A percentile compares a stretch with the other conserved stretches of the same genome.
Evolutionary conservation across 2,888 invertebrate species (phyloP).

Genomic region (Lepidocyrtoides sp.): DNA sequence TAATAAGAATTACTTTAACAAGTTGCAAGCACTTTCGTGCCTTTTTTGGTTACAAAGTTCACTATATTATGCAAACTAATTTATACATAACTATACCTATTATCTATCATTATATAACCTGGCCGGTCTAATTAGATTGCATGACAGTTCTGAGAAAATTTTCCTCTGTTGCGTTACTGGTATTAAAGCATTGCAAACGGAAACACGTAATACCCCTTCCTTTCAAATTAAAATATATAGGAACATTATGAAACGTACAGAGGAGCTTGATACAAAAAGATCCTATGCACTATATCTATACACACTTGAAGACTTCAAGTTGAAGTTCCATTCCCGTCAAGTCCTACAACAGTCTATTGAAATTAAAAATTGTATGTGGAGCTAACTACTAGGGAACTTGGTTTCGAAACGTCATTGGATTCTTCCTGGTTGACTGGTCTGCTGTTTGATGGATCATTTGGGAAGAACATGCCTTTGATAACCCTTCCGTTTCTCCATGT

Average conservation of each 20-base stretch:
- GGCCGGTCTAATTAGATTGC: neutral
- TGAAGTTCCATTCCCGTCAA: too few species aligned
- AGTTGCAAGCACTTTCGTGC: too few species aligned
- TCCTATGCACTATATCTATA: neutral
- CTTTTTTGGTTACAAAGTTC: too few species aligned
- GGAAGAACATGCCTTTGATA: conserved; percentile 93
- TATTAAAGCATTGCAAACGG: neutral
- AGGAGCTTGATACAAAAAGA: neutral
- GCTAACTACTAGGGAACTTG: conserved; percentile 59
- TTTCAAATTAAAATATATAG: neutral
- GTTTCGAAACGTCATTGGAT: conserved; percentile 62
- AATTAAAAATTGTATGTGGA: conserved; percentile 66
- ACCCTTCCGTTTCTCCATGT: conserved; percentile 96
- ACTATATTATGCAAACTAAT: neutral
- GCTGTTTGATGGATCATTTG: conserved; percentile 90
- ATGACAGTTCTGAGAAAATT: conserved; percentile 14
- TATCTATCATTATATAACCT: neutral
- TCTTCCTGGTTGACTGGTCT: conserved; percentile 46
- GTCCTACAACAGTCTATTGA: neutral
- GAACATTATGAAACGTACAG: neutral
- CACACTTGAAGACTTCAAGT: too few species aligned
- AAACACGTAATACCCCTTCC: neutral
- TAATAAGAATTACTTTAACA: too few species aligned
- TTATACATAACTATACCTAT: neutral
- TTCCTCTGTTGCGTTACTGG: neutral